Base-by-base conservation (phyloP, 2,797 vertebrate genomes). In the Phaenicophaeus curvirostris region DNA sequence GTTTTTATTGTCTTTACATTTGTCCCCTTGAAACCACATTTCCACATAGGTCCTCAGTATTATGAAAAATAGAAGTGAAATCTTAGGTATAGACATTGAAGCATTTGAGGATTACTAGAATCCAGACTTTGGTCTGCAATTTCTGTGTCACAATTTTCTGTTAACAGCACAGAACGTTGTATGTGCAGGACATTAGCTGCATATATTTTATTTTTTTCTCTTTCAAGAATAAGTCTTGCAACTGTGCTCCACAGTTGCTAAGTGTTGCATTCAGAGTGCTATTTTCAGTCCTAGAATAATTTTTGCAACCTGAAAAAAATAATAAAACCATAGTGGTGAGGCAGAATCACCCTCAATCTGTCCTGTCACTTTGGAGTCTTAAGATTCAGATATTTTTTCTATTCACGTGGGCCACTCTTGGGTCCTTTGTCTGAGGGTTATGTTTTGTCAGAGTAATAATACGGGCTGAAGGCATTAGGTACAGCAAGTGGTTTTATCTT, bases 401-500 rank as follows among this genome's bases (percentile, higher is more conserved):
- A 48, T 41, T 41, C 46, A 35, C 25, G 65, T 28, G 35, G 19
- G 41, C 25, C 28, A n/a, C 63, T 65, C 44, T 67, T 62, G 51
- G 12, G 5, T 25, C 44, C 33, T 91, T 91, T 75, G 25, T 84
- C 46, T 31, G 53, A 91, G 21, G 24, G 16, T 35, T 80, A 46
- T 14, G 2, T 37, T 81, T 62, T 77, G 57, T 63, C 25, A 65
- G 10, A 30, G 31, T 58, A 85, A 71, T 54, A 33, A 63, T 27
- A n/a, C 24, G 51, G 39, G 41, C 71, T 92, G 63, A 62, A 89
- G 77, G 66, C 83, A 75, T 46, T 54, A 55, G 59, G 25, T 75
- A 58, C 15, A 84, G 66, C 35, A n/a, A 61, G 5, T 39, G 28
- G 21, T 73, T 96, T 96, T 81, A 95, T 91, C 73, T 94, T 74